Percentiles rank a stretch among this genome's conserved stretches.
phyloP scores from a whole-genome alignment of 2,113 vertebrate genomes.

The Trinectes maculatus region DNA sequence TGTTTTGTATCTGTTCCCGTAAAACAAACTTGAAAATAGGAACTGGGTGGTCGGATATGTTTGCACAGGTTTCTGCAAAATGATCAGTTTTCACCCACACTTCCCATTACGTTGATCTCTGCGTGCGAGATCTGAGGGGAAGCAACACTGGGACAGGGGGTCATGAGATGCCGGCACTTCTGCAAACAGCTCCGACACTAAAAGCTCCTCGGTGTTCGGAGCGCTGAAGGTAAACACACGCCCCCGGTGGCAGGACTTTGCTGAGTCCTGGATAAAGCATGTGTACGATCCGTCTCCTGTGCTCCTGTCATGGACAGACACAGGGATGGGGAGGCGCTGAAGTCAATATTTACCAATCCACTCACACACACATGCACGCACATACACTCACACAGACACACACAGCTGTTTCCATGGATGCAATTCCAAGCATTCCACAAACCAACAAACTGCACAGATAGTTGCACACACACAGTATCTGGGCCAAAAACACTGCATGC shows the following conservation, averaged over 20 bases:
- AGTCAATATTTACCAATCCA: constrained; percentile 83
- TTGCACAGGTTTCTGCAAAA: constrained; percentile 26
- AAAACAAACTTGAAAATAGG: constrained; percentile 39
- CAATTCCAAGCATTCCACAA: constrained; percentile 76
- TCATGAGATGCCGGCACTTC: neutral
- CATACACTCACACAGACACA: constrained; percentile 25
- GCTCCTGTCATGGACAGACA: constrained; percentile 57
- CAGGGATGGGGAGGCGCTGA: constrained; percentile 57
- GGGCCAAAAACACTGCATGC: constrained; percentile 40
- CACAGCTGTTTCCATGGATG: constrained; percentile 68
- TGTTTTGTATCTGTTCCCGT: constrained; percentile 35
- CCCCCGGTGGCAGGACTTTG: constrained; percentile 43
- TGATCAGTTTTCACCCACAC: neutral
- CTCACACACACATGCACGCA: constrained; percentile 38
- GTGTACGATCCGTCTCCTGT: constrained; percentile 27
- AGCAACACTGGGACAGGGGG: neutral
- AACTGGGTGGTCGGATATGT: constrained; percentile 49
- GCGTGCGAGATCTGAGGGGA: neutral
- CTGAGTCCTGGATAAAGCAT: constrained; percentile 56
- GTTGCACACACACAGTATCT: constrained; percentile 38
- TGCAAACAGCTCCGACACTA: neutral
- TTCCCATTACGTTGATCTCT: constrained; percentile 35
- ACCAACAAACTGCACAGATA: constrained; percentile 57
- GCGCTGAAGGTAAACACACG: constrained; percentile 58
- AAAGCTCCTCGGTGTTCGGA: constrained; percentile 40